Evolutionary conservation across 2,113 vertebrate genomes (phyloP).

Genomic region (Phaethon lepturus): DNA sequence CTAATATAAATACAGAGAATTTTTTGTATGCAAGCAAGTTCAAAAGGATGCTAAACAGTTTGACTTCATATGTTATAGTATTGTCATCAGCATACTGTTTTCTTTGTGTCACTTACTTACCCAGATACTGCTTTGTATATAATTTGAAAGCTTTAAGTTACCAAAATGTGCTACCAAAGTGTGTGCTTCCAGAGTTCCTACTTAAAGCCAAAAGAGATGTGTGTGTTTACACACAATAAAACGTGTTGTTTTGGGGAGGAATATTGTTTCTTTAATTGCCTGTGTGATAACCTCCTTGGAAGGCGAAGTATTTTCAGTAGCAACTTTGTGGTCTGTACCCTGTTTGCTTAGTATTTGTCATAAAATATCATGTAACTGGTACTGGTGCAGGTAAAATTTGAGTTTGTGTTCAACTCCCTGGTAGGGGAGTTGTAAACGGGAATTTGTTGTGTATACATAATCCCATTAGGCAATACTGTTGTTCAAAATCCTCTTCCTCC

Average conservation of each 20-base stretch:
- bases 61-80: background rate
- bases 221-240: background rate
- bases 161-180: background rate
- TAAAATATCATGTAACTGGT: background rate
- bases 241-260: background rate
- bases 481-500: background rate
- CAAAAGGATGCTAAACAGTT: background rate
- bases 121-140: background rate
- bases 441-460: background rate
- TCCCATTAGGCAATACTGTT: conserved; percentile 1
- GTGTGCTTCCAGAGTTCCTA: background rate
- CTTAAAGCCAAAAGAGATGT: background rate
- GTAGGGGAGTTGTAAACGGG: background rate
- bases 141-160: background rate
- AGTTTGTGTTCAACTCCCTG: background rate
- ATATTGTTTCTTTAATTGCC: background rate
- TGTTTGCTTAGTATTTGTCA: background rate
- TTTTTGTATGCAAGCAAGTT: background rate
- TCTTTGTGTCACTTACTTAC: background rate
- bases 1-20: background rate
- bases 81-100: background rate
- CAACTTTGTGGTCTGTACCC: background rate
- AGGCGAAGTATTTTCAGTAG: background rate
- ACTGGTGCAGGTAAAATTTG: background rate
- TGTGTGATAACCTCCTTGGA: background rate